Conservation (phyloP, 2,797 vertebrate genomes). For the Chaetophractus vellerosus region DNA sequence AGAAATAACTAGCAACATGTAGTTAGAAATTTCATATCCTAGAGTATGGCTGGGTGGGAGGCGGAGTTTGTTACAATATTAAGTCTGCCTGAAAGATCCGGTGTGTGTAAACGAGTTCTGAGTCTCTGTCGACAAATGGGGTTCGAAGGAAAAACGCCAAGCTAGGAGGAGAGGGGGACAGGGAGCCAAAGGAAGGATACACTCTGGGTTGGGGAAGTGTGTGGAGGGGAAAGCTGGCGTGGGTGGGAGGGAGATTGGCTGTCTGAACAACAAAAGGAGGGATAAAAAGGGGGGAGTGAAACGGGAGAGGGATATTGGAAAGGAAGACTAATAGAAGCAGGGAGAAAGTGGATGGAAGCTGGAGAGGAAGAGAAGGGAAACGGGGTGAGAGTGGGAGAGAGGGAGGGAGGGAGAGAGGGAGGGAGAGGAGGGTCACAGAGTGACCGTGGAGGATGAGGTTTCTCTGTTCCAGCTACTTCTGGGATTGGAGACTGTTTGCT, state of each 20-base stretch:
- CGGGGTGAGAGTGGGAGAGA: background rate
- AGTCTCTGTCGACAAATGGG: background rate
- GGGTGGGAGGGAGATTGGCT: constrained; percentile 60
- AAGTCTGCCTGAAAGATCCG: background rate
- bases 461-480: constrained; percentile 70
- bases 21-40: background rate
- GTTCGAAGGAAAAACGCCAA: background rate
- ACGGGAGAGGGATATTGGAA: constrained; percentile 26
- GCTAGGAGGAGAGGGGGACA: constrained; percentile 32
- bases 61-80: constrained; percentile 69
- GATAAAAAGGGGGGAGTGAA: constrained; percentile 23
- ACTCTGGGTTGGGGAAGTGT: constrained; percentile 39
- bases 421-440: background rate
- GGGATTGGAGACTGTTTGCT: constrained; percentile 50
- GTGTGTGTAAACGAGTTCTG: constrained; percentile 25
- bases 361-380: background rate
- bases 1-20: background rate
- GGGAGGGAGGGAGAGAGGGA: background rate
- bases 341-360: background rate
- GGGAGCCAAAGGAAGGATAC: constrained; percentile 49
- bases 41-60: constrained; percentile 62
- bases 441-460: constrained; percentile 32
- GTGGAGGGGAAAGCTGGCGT: constrained; percentile 20
- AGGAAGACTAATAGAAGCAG: background rate
- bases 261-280: background rate